Base-by-base conservation (phyloP, 2,888 invertebrate genomes). In the Lagria hirta region DNA sequence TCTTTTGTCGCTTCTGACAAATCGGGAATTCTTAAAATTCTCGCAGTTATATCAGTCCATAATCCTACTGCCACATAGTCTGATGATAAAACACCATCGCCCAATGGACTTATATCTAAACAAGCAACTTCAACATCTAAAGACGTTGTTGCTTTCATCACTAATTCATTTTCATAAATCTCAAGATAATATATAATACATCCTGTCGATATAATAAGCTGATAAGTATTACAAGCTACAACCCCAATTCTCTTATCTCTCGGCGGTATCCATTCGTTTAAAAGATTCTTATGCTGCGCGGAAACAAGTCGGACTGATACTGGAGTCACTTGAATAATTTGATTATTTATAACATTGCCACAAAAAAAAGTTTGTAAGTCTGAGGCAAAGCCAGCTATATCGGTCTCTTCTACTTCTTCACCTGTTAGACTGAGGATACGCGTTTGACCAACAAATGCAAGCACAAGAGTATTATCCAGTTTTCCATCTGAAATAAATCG, bases 381-480 rank as follows among this genome's bases (percentile, higher is more conserved):
- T 2, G 89, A 84, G 14, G 91, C 81, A 67, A 98, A 94, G 0
- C 97, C 97, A 37, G 84, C 78, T 53, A 96, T 85, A 62, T 96
- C 95, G 0, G 94, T 95, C 72, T 99, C 98, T 69, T 99, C 98
- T 0, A 98, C 95, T 71, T 98, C 98, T 66, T 98, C 98, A 0
- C 95, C 96, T 54, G 83, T 90, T 24, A 98, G 71, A 51, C 88
- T 86, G 26, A 97, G 74, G 10, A 95, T 87, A 56, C 95, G 83
- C 1, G 97, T 97, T 65, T 97, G 95, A 3, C 95, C 96, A n/a
- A 97, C 95, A 72, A 98, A 97, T 1, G 97, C 85, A 28, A 99
- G 74, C 1, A 98, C 92, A 7, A 99, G 75, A 2, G 93, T 93
- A 66, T 98, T 95, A 68, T 97, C 94, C 28, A 68, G 37, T 36